phyloP scores from a whole-genome alignment of 2,888 invertebrate species.

The Drosophila melanocephala region DNA sequence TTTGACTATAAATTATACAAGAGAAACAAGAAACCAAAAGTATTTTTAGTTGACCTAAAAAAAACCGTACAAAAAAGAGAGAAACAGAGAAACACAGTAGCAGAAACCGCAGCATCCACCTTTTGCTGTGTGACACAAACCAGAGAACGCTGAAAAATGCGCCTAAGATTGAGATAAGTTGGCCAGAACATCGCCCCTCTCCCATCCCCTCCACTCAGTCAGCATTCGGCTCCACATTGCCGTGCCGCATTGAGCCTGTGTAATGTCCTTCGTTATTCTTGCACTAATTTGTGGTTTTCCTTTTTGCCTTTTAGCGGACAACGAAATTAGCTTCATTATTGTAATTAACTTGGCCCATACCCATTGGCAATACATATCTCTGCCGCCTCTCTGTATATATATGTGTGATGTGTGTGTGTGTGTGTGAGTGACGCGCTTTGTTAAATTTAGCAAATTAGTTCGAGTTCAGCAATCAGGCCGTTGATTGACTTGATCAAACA shows the following conservation, averaged over 20 bases:
- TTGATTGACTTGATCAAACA: constrained; percentile 44
- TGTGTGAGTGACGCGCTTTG: constrained; percentile 33
- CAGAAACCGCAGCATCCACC: constrained; percentile 25
- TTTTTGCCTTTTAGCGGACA: constrained; percentile 54
- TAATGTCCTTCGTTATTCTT: constrained; percentile 53
- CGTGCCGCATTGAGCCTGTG: constrained; percentile 23
- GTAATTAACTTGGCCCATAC: constrained; percentile 66
- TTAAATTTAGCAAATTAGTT: constrained; percentile 65
- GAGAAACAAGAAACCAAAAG: constrained; percentile 51
- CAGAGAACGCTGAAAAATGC: constrained; percentile 62
- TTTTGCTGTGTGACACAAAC: constrained; percentile 50
- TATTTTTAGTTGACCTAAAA: constrained; percentile 62
- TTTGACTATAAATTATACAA: constrained; percentile 58
- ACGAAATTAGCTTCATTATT: constrained; percentile 71
- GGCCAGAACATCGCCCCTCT: background rate
- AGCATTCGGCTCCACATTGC: background rate
- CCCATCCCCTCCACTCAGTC: background rate
- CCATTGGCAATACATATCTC: constrained; percentile 20
- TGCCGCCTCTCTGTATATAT: background rate
- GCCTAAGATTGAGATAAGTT: constrained; percentile 68
- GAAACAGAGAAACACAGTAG: constrained; percentile 20
- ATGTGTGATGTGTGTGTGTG: background rate
- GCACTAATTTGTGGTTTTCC: constrained; percentile 70
- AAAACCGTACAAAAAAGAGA: constrained; percentile 6
- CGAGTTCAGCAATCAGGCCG: constrained; percentile 40